Conservation (phyloP, 2,888 invertebrate species). For the Agriotes lineatus region DNA sequence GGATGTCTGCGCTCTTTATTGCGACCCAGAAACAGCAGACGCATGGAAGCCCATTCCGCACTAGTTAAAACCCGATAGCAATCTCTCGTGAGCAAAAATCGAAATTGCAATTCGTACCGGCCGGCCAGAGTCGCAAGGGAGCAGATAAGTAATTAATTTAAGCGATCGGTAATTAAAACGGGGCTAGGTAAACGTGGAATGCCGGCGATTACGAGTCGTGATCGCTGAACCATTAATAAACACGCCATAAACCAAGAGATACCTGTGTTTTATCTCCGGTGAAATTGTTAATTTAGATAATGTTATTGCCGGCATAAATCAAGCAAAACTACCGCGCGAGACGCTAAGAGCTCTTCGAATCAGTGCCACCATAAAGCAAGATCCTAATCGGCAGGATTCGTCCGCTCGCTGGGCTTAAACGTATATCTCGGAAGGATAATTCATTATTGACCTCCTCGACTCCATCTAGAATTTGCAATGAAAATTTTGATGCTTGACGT, state of each 20-base stretch:
- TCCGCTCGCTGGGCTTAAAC: no score
- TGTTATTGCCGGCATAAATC: slow-evolving; percentile 9
- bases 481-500: no score
- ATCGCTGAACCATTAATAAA: slow-evolving; percentile 28
- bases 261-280: slow-evolving; percentile 17
- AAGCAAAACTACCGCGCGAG: slow-evolving; percentile 11
- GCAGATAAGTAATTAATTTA: slow-evolving; percentile 23
- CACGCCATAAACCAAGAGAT: slow-evolving; percentile 22
- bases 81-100: neutral
- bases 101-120: neutral
- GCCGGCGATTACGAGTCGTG: slow-evolving; percentile 19
- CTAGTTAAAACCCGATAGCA: neutral
- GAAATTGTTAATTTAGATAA: slow-evolving; percentile 23
- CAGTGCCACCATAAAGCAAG: neutral
- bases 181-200: slow-evolving; percentile 21
- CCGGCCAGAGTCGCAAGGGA: slow-evolving; percentile 16
- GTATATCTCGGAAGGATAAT: no score
- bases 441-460: no score
- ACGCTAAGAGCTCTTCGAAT: slow-evolving; percentile 5
- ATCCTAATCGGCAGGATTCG: slow-evolving; percentile 4
- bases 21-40: no score
- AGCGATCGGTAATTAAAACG: slow-evolving; percentile 22
- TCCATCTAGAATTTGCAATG: no score
- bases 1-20: no score
- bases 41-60: no score